These are phyloP conservation scores for Mesocricetus auratus DNA, from an alignment of 2,113 vertebrate genomes.

Conservation along the genomic window DNA sequence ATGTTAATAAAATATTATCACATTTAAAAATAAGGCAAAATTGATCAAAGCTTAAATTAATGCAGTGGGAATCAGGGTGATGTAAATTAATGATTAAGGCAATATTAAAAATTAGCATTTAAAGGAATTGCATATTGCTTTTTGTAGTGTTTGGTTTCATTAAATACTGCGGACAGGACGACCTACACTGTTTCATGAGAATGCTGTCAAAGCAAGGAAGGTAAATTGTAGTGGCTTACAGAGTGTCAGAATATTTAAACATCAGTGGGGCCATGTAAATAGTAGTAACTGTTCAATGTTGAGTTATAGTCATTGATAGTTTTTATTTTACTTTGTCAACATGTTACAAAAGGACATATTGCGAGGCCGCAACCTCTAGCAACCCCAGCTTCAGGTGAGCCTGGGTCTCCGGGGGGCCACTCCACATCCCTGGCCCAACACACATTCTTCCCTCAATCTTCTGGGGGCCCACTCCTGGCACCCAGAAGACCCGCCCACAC, in stretches of 20 bases:
- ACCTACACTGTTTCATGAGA: background rate
- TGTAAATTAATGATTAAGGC: background rate
- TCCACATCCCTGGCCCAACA: too few relatives aligned
- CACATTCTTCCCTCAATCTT: too few relatives aligned
- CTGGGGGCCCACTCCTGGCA: too few relatives aligned
- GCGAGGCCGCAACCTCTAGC: too few relatives aligned
- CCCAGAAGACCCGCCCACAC: too few relatives aligned
- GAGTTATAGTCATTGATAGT: background rate
- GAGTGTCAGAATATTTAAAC: background rate
- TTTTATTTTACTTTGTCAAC: background rate
- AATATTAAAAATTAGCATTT: background rate
- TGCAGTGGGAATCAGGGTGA: background rate
- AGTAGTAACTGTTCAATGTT: background rate
- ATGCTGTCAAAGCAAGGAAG: background rate
- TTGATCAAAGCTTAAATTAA: background rate
- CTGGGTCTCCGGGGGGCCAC: too few relatives aligned
- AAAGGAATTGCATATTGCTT: background rate
- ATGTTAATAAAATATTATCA: background rate
- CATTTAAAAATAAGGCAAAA: background rate
- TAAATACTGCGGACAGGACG: background rate
- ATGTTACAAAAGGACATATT: background rate
- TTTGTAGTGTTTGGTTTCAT: background rate
- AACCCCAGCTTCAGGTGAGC: too few relatives aligned
- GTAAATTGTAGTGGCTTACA: background rate
- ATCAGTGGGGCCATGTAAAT: background rate